A percentile compares a stretch with the other conserved stretches of the same genome.
phyloP scores from a whole-genome alignment of 2,113 vertebrate species.

The Ahaetulla prasina region DNA sequence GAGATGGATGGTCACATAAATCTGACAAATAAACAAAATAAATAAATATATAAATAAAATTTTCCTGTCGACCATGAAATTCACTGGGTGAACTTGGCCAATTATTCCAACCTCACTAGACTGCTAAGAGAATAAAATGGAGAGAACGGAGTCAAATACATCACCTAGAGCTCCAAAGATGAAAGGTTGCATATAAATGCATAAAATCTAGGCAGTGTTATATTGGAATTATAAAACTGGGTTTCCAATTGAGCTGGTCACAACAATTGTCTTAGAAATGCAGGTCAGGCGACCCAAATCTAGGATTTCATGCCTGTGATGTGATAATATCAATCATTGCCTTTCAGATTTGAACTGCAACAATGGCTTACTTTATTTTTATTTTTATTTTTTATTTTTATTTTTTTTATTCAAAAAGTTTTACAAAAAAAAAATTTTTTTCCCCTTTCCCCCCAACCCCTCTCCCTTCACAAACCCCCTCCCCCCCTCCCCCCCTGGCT shows the following conservation, averaged over 20 bases:
- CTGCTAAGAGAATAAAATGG: background rate
- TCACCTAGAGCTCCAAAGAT: background rate
- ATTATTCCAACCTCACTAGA: background rate
- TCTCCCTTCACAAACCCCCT: too few relatives aligned
- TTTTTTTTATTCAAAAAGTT: too few relatives aligned
- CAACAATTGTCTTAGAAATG: background rate
- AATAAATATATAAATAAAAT: background rate
- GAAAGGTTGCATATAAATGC: background rate
- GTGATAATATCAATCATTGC: background rate
- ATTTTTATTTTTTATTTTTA: too few relatives aligned
- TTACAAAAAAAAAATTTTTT: too few relatives aligned
- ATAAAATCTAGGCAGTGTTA: background rate
- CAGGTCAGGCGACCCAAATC: background rate
- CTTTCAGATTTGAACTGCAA: background rate
- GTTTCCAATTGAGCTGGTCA: background rate
- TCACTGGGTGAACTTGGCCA: background rate
- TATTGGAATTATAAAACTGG: background rate
- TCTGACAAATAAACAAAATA: background rate
- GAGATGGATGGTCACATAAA: background rate
- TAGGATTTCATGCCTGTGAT: background rate
- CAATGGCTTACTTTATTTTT: background rate
- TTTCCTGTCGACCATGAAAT: background rate
- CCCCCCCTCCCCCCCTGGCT: too few relatives aligned
- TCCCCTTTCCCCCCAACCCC: too few relatives aligned
- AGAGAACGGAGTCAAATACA: background rate